These are phyloP conservation scores for Hapalemur alaotrensis DNA, from an alignment of 2,797 vertebrate species.

Conservation along the genomic window DNA sequence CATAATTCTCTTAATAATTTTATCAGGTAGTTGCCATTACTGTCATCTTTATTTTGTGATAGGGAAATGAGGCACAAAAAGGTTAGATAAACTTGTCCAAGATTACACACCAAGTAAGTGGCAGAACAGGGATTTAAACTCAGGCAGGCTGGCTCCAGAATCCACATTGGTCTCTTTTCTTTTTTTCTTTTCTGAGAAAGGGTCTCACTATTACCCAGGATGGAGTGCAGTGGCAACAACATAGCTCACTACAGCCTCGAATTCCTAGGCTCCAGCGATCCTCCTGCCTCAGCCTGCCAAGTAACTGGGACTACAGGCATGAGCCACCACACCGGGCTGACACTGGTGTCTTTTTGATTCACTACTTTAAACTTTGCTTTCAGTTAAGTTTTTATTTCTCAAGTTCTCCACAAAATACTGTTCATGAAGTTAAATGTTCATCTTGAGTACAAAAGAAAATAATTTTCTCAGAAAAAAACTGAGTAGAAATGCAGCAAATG, in stretches of 20 bases:
- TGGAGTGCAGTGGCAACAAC: no score
- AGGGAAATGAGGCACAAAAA: not conserved
- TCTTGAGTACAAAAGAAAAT: slow-evolving; percentile 33
- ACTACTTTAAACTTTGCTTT: slow-evolving; percentile 6
- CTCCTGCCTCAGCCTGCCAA: not conserved
- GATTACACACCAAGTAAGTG: not conserved
- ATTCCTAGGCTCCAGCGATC: not conserved
- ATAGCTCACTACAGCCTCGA: not conserved
- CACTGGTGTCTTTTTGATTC: not conserved
- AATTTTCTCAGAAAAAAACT: not conserved
- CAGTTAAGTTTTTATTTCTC: not conserved
- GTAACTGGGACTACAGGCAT: no score
- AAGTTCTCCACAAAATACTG: slow-evolving; percentile 8
- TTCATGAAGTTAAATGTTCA: slow-evolving; percentile 10
- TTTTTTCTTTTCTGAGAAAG: not conserved
- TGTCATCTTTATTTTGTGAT: not conserved
- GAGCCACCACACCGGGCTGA: not conserved
- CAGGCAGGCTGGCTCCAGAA: not conserved
- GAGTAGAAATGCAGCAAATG: not conserved
- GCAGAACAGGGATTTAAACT: not conserved
- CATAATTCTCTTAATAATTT: slow-evolving; percentile 31
- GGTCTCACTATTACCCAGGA: no score
- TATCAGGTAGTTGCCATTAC: not conserved
- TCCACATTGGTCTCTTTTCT: not conserved
- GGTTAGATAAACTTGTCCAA: not conserved